Base-by-base conservation (phyloP, 2,797 vertebrate species). In the Halcyon chelicuti region DNA sequence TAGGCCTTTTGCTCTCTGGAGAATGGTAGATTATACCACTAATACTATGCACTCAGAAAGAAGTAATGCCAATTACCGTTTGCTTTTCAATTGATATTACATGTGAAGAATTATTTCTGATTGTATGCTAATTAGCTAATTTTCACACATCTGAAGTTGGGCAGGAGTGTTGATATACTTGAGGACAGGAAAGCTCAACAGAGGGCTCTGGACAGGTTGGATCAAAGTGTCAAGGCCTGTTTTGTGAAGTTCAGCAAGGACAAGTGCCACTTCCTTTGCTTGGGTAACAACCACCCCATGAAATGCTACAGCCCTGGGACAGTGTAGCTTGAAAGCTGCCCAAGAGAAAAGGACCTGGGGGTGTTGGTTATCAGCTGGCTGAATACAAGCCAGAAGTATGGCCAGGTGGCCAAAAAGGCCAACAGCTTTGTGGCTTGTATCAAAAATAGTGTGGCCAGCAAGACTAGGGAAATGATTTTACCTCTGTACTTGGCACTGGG, bases 171-270 rank as follows among this genome's bases (percentile, higher is more conserved):
- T 51, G 23, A 25, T 76, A 5, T 62, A 12, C 49, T 72, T 14
- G 31, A 44, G 8, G 7, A 5, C 10, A 35, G 5, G 8, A 25
- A 29, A 10, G 4, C 3, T 46, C 19, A 61, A 17, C 20, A 78
- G 61, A 61, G 10, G 14, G 6, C 46, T 16, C 25, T 54, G 39
- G 14, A 78, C 15, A 46, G 31, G 9, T 17, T 46, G n/a, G n/a
- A 60, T 25, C 22, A 16, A 15, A 29, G 7, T 33, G 2, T 19
- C 35, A 15, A 51, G 2, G 18, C 3, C 15, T 37, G 0, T 1
- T 19, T 1, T 42, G 33, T 72, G 42, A 47, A 3, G 7, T 12
- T 39, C 8, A 52, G 25, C 8, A 60, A 26, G 58, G 16, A 11
- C 15, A 61, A 39, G 25, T 39, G 35, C 25, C 16, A 23, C 14